Evolutionary conservation across 37 sponge, comb jelly and placozoan species (phyloP).

Genomic region (Tethya wilhelma): DNA sequence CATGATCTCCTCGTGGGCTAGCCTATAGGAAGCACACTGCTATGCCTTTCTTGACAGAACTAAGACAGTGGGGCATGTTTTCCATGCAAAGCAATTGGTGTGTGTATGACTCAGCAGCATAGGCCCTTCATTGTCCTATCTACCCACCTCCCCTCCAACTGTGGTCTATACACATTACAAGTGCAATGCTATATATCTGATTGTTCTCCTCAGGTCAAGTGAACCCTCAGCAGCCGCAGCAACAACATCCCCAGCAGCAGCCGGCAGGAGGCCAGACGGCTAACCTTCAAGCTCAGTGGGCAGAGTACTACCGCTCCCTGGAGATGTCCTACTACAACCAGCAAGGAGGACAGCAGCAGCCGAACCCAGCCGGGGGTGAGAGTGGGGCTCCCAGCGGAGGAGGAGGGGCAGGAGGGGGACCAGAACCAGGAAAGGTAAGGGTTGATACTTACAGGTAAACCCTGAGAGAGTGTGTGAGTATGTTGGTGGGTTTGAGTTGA

Average conservation of each 20-base stretch:
- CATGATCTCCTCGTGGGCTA: too few relatives aligned
- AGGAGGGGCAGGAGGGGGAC: too few relatives aligned
- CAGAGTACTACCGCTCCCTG: slow-evolving; percentile 89
- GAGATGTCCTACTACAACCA: slow-evolving; percentile 64
- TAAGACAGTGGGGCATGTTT: too few relatives aligned
- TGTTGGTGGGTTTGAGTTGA: background rate
- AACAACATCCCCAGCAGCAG: slow-evolving; percentile 46
- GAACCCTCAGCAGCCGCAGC: too few relatives aligned
- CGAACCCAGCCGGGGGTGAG: too few relatives aligned
- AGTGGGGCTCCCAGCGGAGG: too few relatives aligned
- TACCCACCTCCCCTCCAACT: background rate
- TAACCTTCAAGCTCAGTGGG: slow-evolving; percentile 92
- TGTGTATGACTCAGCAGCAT: background rate
- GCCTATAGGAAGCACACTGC: too few relatives aligned
- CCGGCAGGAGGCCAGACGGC: slow-evolving; percentile 13
- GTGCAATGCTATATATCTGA: background rate
- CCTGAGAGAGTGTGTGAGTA: background rate
- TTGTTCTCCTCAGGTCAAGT: background rate
- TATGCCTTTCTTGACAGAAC: too few relatives aligned
- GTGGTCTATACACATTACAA: background rate
- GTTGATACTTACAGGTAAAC: background rate
- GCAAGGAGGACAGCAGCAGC: slow-evolving; percentile 30
- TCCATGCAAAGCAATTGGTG: too few relatives aligned
- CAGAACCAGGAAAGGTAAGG: background rate
- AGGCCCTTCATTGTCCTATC: background rate